These are phyloP conservation scores for Yponomeuta cagnagella DNA, from an alignment of 2,888 invertebrate species.

Conservation along the genomic window DNA sequence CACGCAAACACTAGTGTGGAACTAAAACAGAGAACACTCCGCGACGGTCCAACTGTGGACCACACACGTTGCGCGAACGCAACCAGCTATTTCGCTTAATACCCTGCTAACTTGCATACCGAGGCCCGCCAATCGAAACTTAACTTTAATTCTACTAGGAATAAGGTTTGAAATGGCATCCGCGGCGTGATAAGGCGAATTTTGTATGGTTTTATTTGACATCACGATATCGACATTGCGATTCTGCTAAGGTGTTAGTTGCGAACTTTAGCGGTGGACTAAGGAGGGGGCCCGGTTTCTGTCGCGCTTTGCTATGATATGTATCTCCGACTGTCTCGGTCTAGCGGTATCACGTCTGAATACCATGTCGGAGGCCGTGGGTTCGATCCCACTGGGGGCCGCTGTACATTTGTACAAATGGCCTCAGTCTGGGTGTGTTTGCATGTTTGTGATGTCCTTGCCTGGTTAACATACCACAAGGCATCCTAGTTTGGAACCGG, in stretches of 20 bases:
- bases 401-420: too few relatives aligned
- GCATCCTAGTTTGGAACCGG: too few relatives aligned
- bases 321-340: too few relatives aligned
- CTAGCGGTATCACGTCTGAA: too few relatives aligned
- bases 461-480: too few relatives aligned
- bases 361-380: too few relatives aligned
- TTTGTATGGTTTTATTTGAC: slow-evolving; percentile 33
- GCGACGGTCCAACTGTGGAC: slow-evolving; percentile 23
- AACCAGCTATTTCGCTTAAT: slow-evolving; percentile 28
- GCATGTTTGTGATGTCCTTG: too few relatives aligned
- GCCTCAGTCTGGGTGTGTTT: too few relatives aligned
- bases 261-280: not conserved
- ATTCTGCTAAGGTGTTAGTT: slow-evolving; percentile 31
- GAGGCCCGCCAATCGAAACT: not conserved
- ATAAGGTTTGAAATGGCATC: slow-evolving; percentile 1
- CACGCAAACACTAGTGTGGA: not conserved
- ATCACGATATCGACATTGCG: slow-evolving; percentile 43
- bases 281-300: not conserved
- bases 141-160: not conserved
- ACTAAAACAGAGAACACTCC: slow-evolving; percentile 28
- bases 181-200: slow-evolving; percentile 8
- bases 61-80: slow-evolving; percentile 32
- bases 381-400: too few relatives aligned
- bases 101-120: slow-evolving; percentile 14
- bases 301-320: not conserved